Base-by-base conservation (phyloP, 2,113 vertebrate species). In the Microcebus tavaratra region DNA sequence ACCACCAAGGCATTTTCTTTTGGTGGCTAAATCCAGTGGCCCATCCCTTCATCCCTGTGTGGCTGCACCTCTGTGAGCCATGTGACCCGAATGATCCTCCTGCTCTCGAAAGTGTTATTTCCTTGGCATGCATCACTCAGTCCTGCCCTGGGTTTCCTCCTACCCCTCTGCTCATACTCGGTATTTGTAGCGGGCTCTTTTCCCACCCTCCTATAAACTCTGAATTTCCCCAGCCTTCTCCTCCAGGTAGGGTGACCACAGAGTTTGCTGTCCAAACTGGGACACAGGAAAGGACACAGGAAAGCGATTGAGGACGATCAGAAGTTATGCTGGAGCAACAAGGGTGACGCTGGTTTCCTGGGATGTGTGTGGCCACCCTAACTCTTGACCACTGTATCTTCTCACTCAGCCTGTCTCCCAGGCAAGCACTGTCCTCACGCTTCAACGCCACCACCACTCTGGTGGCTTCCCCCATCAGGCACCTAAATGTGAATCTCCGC, bases 351-450 rank as follows among this genome's bases (percentile, higher is more conserved):
- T n/a, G 25, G n/a, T 13, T 55, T 27, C 0, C 29, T n/a, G 86
- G 31, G 57, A 23, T 2, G 1, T 5, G 1, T 3, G 1, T 1
- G 6, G n/a, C 6, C 31, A 13, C 45, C 42, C 29, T 21, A 11
- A 53, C 34, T 27, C 31, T 6, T 4, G 9, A 12, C 0, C 10
- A 21, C 6, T 5, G 48, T 0, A 17, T 6, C 12, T 65, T 57
- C 6, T 67, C 12, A 20, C 15, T 36, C 72, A 65, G 21, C 42
- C 36, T 73, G 48, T 14, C 39, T 78, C 45, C 29, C 20, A 31
- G 17, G 29, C 34, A 70, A 76, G 10, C 2, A 29, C 23, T 81
- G 63, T 48, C 36, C 1, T n/a, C 72, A 36, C 1, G 23, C 20
- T 12, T 42, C 5, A 15, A 14, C 1, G 5, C 42, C 20, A 27